Base-by-base conservation (phyloP, 1,140 invertebrate species). In the Magallana angulata region DNA sequence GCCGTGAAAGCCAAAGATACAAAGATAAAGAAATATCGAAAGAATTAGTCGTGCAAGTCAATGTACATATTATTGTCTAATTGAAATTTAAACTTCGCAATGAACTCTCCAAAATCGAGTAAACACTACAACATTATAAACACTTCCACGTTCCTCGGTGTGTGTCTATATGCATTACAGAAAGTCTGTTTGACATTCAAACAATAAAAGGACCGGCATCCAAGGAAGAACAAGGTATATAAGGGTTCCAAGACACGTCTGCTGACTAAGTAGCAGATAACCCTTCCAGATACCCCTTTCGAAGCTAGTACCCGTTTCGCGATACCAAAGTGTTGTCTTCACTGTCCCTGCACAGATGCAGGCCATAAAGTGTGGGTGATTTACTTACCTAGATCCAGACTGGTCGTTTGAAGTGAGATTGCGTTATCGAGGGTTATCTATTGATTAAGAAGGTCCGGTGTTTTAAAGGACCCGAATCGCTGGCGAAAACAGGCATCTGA, bases 21-120 rank as follows among this genome's bases (percentile, higher is more conserved):
- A 71, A 71, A 71, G 68, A 71, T 71, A 71, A 48, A 30, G 18
- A 48, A 48, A 48, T 71, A 18, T 5, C 36, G 36, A 71, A 30
- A 71, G 68, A 71, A 30, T 18, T 30, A 71, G 24, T 30, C 24
- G 24, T 71, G 30, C 24, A 18, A 12, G 24, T 24, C 36, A 71
- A 30, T 71, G 68, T 71, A 71, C 68, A 71, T 71, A 71, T 71
- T 71, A 71, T 71, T 71, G 24, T 71, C 68, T 30, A 71, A 71
- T 71, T 18, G 24, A 71, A 24, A 11, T 71, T 71, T 71, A 71
- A 48, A 71, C 18, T 71, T 30, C 68, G 68, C 68, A 71, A 71
- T 71, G 36, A 71, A 71, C 68, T 24, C 68, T 71, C 68, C 3
- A 71, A 71, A 71, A 9, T 71, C 36, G 12, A 71, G 68, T 71